These are phyloP conservation scores for Leuctra nigra DNA, from an alignment of 2,888 invertebrate genomes.

Conservation along the genomic window DNA sequence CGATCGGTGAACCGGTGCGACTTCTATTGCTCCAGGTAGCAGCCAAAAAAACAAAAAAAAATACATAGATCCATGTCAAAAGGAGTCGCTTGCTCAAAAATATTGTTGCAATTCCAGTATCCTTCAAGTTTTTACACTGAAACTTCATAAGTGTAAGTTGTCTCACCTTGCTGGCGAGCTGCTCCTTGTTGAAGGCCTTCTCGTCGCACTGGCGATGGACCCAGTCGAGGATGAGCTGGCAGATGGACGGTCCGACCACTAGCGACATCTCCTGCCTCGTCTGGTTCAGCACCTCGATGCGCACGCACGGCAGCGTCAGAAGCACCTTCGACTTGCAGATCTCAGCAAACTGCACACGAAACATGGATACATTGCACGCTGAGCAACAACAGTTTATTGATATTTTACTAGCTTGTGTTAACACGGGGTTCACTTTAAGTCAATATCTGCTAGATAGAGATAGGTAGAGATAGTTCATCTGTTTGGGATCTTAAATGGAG, in stretches of 20 bases:
- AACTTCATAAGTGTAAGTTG: too few relatives aligned
- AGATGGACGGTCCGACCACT: constrained; percentile 49
- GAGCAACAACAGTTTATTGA: too few relatives aligned
- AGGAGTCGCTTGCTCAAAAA: too few relatives aligned
- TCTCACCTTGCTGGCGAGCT: constrained; percentile 49
- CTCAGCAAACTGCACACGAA: constrained; percentile 57
- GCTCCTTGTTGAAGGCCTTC: constrained; percentile 38
- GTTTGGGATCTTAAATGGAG: too few relatives aligned
- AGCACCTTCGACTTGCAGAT: constrained; percentile 57
- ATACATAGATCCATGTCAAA: too few relatives aligned
- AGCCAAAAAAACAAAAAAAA: neutral
- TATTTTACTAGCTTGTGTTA: too few relatives aligned
- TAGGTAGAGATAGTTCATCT: too few relatives aligned
- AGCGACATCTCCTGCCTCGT: constrained; percentile 58
- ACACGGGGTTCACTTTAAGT: too few relatives aligned
- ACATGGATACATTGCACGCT: too few relatives aligned
- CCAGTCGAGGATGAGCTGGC: constrained; percentile 59
- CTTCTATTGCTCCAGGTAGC: neutral
- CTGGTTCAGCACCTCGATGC: constrained; percentile 68
- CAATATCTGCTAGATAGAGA: too few relatives aligned
- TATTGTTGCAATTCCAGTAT: neutral
- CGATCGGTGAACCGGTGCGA: neutral
- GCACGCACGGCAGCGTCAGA: constrained; percentile 57
- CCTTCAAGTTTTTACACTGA: too few relatives aligned
- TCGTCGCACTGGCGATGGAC: constrained; percentile 41